Evolutionary conservation across 1,140 invertebrate species (phyloP).

Genomic region (Lordiphosa clarofinis): DNA sequence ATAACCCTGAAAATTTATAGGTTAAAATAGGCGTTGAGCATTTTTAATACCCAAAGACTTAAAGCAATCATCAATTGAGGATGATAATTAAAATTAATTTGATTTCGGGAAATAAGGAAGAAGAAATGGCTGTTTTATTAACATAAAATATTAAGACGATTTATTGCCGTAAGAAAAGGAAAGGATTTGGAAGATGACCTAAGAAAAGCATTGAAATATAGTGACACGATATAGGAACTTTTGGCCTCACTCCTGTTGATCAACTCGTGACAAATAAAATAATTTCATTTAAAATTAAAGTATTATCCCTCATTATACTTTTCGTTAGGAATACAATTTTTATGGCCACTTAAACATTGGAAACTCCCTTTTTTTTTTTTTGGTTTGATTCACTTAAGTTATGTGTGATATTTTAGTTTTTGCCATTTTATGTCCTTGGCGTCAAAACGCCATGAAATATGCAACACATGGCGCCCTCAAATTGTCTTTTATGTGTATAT

Average conservation of each 20-base stretch:
- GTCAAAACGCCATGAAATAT: slow-evolving; percentile 72
- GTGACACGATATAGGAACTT: too few species aligned
- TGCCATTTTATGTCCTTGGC: slow-evolving; percentile 49
- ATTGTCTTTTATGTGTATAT: slow-evolving; percentile 41
- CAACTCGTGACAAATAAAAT: too few species aligned
- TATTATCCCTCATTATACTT: not conserved
- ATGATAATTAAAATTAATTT: slow-evolving; percentile 47
- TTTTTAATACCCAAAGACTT: slow-evolving; percentile 33
- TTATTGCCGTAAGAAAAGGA: not conserved
- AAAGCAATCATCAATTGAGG: slow-evolving; percentile 27
- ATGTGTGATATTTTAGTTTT: slow-evolving; percentile 40
- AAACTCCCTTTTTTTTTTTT: slow-evolving; percentile 26
- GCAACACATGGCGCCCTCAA: slow-evolving; percentile 71
- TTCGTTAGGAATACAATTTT: slow-evolving; percentile 32
- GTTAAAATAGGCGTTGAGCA: slow-evolving; percentile 47
- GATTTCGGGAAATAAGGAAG: not conserved
- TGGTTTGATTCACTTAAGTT: slow-evolving; percentile 38
- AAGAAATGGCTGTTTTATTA: slow-evolving; percentile 6
- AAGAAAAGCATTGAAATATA: too few species aligned
- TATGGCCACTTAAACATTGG: slow-evolving; percentile 62
- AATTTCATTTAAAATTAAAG: slow-evolving; percentile 4
- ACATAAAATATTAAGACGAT: slow-evolving; percentile 4
- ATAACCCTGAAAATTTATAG: slow-evolving; percentile 59
- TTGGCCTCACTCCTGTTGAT: too few species aligned
- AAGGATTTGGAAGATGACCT: too few species aligned